These are phyloP conservation scores for Otocyon megalotis DNA, from an alignment of 2,113 vertebrate species.

Conservation along the genomic window DNA sequence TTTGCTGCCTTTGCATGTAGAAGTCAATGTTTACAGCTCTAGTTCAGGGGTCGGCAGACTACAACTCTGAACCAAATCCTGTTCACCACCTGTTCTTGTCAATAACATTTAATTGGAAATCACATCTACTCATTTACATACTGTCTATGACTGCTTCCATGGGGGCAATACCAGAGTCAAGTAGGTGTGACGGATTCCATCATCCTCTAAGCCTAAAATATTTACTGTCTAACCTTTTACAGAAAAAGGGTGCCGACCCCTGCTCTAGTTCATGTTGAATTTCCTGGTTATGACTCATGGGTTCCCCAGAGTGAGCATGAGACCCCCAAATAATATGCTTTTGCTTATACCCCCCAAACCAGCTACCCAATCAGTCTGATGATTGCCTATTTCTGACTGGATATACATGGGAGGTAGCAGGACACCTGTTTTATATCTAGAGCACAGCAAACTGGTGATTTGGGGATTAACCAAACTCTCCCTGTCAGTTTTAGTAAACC, in stretches of 20 bases:
- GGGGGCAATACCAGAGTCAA: background rate
- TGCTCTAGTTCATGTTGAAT: background rate
- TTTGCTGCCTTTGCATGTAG: background rate
- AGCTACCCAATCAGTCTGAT: background rate
- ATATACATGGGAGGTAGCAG: background rate
- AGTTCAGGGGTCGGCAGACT: conserved; percentile 7
- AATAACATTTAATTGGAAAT: background rate
- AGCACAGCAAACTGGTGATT: accelerated
- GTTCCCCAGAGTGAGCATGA: background rate
- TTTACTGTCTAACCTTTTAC: background rate
- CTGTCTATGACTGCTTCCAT: background rate
- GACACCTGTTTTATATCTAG: background rate
- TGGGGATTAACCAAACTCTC: accelerated
- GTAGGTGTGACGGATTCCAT: background rate
- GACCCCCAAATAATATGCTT: background rate
- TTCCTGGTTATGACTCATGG: background rate
- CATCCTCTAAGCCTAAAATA: background rate
- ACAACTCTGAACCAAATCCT: background rate
- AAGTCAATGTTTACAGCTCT: background rate
- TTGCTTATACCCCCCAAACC: background rate
- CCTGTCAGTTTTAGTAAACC: background rate
- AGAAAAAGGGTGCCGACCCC: background rate
- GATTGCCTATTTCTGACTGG: background rate
- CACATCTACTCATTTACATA: accelerated
- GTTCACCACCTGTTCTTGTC: background rate